These are phyloP conservation scores for Myotis planiceps DNA, from an alignment of 2,797 vertebrate species.

Conservation along the genomic window DNA sequence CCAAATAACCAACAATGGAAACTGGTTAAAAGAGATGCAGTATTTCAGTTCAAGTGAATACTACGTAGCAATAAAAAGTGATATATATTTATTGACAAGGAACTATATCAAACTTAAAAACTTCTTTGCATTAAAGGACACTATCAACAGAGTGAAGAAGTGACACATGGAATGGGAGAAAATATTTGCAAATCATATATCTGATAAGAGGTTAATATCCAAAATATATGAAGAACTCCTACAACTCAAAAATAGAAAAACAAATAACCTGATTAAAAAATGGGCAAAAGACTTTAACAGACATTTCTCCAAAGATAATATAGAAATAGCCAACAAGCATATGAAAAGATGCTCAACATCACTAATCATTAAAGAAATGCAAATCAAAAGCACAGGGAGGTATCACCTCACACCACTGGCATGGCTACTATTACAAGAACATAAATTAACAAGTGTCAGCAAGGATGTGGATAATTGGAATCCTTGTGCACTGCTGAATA, in stretches of 20 bases:
- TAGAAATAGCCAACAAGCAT: not conserved
- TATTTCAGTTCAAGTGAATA: not conserved
- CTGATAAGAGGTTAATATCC: not conserved
- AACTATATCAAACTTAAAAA: not conserved
- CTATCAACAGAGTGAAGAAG: not conserved
- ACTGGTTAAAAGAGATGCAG: not conserved
- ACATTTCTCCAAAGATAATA: not conserved
- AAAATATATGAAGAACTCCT: not conserved
- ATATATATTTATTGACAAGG: not conserved
- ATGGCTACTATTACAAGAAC: not conserved
- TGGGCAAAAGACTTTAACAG: not conserved
- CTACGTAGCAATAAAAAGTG: not conserved
- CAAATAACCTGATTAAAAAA: not conserved
- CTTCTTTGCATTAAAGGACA: not conserved
- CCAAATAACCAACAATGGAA: not conserved
- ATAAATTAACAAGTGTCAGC: not conserved
- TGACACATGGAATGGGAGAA: not conserved
- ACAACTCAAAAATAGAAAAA: not conserved
- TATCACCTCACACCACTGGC: not conserved
- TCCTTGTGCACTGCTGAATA: not conserved
- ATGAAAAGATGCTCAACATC: not conserved
- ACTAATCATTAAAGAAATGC: not conserved
- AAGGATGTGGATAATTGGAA: not conserved
- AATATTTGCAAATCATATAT: not conserved
- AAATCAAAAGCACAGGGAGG: not conserved